phyloP scores from a whole-genome alignment of 1,140 invertebrate species.

The Venturia canescens region DNA sequence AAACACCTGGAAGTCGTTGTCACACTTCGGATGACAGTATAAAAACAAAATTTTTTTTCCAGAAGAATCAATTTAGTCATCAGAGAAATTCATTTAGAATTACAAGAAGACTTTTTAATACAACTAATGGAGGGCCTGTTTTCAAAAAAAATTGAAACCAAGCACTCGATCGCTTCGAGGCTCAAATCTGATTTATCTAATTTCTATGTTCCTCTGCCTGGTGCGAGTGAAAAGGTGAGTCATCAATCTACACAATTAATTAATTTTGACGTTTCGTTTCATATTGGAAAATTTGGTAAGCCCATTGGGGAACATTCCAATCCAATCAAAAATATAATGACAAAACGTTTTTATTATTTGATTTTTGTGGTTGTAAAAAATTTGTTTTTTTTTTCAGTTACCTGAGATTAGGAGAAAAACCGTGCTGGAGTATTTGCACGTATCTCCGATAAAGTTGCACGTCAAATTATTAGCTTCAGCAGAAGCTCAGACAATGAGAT shows the following conservation, averaged over 20 bases:
- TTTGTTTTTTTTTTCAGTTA: slow-evolving; percentile 22
- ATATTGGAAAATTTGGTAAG: no score
- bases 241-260: not conserved
- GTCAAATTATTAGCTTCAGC: slow-evolving; percentile 80
- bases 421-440: slow-evolving; percentile 82
- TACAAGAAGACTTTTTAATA: slow-evolving; percentile 85
- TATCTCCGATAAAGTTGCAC: slow-evolving; percentile 83
- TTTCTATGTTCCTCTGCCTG: slow-evolving; percentile 55
- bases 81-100: slow-evolving; percentile 85
- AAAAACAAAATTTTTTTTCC: slow-evolving; percentile 51
- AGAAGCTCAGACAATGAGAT: slow-evolving; percentile 60
- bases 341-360: slow-evolving; percentile 1
- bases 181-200: slow-evolving; percentile 67
- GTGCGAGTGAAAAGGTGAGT: slow-evolving; percentile 39
- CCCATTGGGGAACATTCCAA: no score
- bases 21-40: not conserved
- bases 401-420: slow-evolving; percentile 60
- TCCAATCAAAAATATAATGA: no score
- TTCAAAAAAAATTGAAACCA: slow-evolving; percentile 63
- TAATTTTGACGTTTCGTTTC: not conserved
- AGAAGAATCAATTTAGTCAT: slow-evolving; percentile 84
- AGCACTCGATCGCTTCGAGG: slow-evolving; percentile 66
- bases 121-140: slow-evolving; percentile 65
- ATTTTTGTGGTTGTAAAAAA: not conserved
- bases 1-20: not conserved